These are phyloP conservation scores for Propithecus deckenii DNA, from an alignment of 2,797 vertebrate genomes.

Conservation along the genomic window DNA sequence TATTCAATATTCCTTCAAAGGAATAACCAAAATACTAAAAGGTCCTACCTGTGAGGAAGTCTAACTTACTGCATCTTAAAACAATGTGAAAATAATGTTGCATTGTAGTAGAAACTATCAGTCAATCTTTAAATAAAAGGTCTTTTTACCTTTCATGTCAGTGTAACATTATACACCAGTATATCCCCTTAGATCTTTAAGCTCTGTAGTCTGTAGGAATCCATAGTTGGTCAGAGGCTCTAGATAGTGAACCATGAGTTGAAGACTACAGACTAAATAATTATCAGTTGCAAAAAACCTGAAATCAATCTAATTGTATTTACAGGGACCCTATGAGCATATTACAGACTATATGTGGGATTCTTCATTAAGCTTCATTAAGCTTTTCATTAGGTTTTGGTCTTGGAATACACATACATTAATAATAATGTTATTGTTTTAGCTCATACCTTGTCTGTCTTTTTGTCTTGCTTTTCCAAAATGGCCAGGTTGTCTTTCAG, in stretches of 20 bases:
- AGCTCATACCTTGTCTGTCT: conserved; percentile 94
- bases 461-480: conserved; percentile 97
- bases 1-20: background rate
- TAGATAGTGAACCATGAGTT: background rate
- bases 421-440: conserved; percentile 42
- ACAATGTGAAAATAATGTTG: conserved; percentile 8
- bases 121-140: conserved; percentile 7
- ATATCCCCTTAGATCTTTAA: background rate
- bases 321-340: background rate
- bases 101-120: background rate
- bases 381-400: conserved; percentile 42
- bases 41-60: background rate
- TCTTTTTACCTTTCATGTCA: background rate
- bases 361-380: conserved; percentile 6
- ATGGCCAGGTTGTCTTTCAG: conserved; percentile 96
- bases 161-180: background rate
- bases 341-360: background rate
- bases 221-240: background rate
- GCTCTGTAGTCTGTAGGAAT: background rate
- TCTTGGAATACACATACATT: conserved; percentile 26
- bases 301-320: background rate
- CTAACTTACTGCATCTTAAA: background rate
- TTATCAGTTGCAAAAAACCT: background rate
- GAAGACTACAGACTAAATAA: background rate
- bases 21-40: background rate